Evolutionary conservation across 2,113 vertebrate species (phyloP), one percentile per base, ranked within the genome.

Genomic region (Misgurnus mizolepis): DNA sequence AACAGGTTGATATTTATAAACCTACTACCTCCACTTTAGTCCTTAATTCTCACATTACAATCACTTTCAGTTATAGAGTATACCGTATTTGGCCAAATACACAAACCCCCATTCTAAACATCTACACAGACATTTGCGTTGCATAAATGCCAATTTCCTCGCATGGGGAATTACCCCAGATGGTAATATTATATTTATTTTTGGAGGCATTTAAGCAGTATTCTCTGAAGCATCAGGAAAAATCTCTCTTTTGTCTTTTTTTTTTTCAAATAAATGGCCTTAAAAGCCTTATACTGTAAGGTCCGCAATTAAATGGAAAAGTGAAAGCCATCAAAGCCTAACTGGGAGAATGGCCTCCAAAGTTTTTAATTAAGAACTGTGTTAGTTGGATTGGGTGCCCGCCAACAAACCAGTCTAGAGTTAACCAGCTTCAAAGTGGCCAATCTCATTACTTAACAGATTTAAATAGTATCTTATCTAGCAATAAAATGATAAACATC

Each of bases 301-400:
- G 74, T 75, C 40, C 14, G 80, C 70, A 85, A 82, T 82, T 80
- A 85, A 79, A 86, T 82, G 80, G 84, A 89, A 83, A 80, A 81
- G 80, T 87, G 67, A 85, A 80, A 86, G 61, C 86, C 79, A 88
- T 90, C 85, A 86, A 86, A 88, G 55, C 82, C 58, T 86, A 86
- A 85, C 89, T 89, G 87, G 86, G 86, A 87, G 84, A 78, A 80
- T 85, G 86, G 86, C 89, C 90, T 89, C 88, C 86, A 87, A 89
- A 83, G 82, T 76, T 90, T 88, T 92, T 91, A 90, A 91, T 90
- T 89, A 90, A 91, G 90, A 85, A 61, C 41, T 11, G 56, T 78
- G 86, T 86, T 83, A 84, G 85, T 85, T 82, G 79, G 83, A 84
- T 90, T 88, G 86, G 87, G 83, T 87, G 82, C 85, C 89, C 89